Evolutionary conservation across 2,888 invertebrate species (phyloP).

Genomic region (Meiosimyza platycephala): DNA sequence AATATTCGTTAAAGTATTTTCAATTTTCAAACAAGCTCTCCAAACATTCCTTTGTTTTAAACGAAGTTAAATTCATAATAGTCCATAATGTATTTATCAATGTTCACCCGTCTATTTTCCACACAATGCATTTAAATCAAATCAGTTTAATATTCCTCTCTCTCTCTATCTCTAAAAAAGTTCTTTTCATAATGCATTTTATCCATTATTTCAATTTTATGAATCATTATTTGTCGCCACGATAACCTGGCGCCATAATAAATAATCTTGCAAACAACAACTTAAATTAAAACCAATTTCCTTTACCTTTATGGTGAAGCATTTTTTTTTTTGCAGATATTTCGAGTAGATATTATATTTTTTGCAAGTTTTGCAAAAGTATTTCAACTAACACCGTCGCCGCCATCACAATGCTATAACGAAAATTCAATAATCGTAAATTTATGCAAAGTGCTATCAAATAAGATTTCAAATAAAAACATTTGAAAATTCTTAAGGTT

Average conservation of each 20-base stretch:
- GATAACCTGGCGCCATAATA: constrained; percentile 22
- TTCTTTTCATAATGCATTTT: neutral
- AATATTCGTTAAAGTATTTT: too few relatives aligned
- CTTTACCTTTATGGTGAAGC: neutral
- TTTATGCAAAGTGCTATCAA: constrained; percentile 51
- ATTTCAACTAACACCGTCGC: too few relatives aligned
- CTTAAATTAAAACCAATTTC: constrained; percentile 5
- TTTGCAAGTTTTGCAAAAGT: too few relatives aligned
- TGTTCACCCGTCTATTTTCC: too few relatives aligned
- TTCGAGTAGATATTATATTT: neutral
- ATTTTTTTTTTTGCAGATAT: neutral
- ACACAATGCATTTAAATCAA: neutral
- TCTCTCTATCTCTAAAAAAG: neutral
- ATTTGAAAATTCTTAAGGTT: neutral
- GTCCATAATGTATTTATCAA: too few relatives aligned
- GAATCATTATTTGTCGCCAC: constrained; percentile 13
- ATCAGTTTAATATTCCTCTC: neutral
- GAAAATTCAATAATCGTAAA: constrained; percentile 53
- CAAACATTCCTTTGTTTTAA: too few relatives aligned
- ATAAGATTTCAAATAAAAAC: constrained; percentile 37
- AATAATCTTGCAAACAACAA: constrained; percentile 10
- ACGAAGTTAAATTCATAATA: too few relatives aligned
- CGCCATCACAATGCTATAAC: constrained; percentile 5
- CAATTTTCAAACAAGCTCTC: too few relatives aligned
- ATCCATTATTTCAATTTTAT: too few relatives aligned